These are phyloP conservation scores for Serinus canaria DNA, from an alignment of 2,113 vertebrate species.

Conservation along the genomic window DNA sequence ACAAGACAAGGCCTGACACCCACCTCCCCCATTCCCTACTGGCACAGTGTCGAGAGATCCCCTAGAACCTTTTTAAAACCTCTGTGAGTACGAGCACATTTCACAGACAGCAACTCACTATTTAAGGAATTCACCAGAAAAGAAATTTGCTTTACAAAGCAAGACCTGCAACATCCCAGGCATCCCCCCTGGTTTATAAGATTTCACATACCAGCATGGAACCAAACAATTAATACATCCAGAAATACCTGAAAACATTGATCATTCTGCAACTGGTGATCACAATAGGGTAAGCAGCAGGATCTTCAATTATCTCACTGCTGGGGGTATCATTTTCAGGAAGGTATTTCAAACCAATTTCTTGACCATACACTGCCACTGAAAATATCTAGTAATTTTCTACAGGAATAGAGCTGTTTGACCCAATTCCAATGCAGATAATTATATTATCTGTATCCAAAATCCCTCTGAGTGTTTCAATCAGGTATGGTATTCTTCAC, in stretches of 20 bases:
- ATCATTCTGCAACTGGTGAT: background rate
- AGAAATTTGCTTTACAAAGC: background rate
- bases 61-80: background rate
- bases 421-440: constrained; percentile 55
- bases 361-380: constrained; percentile 8
- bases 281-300: constrained; percentile 1
- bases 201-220: background rate
- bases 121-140: background rate
- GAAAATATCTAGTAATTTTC: constrained; percentile 48
- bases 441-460: constrained; percentile 59
- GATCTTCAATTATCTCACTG: constrained; percentile 14
- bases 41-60: background rate
- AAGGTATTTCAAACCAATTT: constrained; percentile 48
- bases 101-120: background rate
- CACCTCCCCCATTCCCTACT: background rate
- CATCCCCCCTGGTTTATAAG: background rate
- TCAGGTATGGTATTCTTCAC: constrained; percentile 62
- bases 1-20: background rate
- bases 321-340: constrained; percentile 8
- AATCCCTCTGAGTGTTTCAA: constrained; percentile 60
- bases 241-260: background rate
- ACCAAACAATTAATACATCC: constrained; percentile 2
- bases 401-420: constrained; percentile 47
- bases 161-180: background rate
- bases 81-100: background rate